Percentiles rank a stretch among this genome's conserved stretches.
These are phyloP conservation scores for Chloropsis cyanopogon DNA, from an alignment of 2,113 vertebrate species.

Conservation along the genomic window DNA sequence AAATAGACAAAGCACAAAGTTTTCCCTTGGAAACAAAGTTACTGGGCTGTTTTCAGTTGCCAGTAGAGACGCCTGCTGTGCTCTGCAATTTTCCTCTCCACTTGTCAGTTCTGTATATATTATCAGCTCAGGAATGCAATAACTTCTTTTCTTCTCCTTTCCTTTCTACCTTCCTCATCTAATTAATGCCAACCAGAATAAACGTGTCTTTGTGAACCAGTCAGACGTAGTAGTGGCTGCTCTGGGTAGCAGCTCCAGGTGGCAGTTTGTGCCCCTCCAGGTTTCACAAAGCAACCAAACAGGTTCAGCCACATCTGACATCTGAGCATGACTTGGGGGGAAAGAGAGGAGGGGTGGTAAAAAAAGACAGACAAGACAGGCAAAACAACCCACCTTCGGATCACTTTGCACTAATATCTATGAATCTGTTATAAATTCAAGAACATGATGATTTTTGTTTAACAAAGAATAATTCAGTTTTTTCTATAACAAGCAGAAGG, in stretches of 20 bases:
- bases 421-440: neutral
- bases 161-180: neutral
- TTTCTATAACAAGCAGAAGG: neutral
- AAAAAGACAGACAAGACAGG: neutral
- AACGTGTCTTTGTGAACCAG: conserved; percentile 23
- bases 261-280: neutral
- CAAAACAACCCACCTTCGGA: neutral
- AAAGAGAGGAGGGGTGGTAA: neutral
- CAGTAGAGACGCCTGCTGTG: neutral
- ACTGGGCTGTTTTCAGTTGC: neutral
- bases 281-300: conserved; percentile 1
- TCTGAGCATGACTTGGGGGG: neutral
- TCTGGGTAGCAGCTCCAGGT: neutral
- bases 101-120: neutral
- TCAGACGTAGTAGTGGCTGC: neutral
- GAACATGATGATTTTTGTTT: neutral
- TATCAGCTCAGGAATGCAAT: conserved; percentile 33
- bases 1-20: neutral
- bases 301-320: neutral
- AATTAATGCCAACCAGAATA: conserved; percentile 20
- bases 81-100: conserved; percentile 1
- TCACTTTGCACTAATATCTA: neutral
- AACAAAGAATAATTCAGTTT: neutral
- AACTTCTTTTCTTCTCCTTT: conserved; percentile 13
- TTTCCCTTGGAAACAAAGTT: neutral